Base-by-base conservation (phyloP, 2,888 invertebrate species). In the Patella depressa region DNA sequence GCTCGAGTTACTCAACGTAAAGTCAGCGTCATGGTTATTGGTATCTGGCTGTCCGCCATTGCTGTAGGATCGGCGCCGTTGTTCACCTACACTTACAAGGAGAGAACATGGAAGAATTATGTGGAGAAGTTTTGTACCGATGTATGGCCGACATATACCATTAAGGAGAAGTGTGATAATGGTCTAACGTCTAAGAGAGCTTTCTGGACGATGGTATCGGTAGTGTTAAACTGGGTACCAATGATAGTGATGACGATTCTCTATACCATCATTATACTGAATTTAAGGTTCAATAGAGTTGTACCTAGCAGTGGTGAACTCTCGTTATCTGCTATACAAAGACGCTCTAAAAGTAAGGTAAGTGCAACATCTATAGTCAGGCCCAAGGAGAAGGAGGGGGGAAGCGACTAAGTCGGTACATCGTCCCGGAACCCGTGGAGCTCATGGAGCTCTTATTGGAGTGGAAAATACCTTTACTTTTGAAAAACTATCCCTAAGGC, bases 201-300 rank as follows among this genome's bases (percentile, higher is more conserved):
- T 11, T 89, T 85, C 81, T 89, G 89, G 89, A 86, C 85, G 17
- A 82, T 85, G 45, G 85, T 89, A n/a, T 83, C 86, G 19, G 85
- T 85, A n/a, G 86, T 87, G 19, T 78, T 88, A n/a, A 89, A 88
- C 84, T 89, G 89, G 89, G 82, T 88, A 34, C 89, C 88, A 2
- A 88, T 89, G 89, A 72, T 87, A 3, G 83, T 84, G 29, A 88
- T 87, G 88, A 83, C 82, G 45, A 77, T 86, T 9, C 82, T 83
- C 24, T 89, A 88, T 78, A 85, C 85, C 0, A 81, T 87, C 55
- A 88, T 89, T 75, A 83, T 87, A 9, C 76, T 85, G 24, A 85
- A 85, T 45, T 84, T 89, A 17, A 80, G 85, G 53, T 85, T 83
- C 74, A 83, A 84, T 45, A 84, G 84, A 53, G 85, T 86, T 53